Conservation (phyloP, 2,888 invertebrate genomes). For the Drosophila prostipennis region DNA sequence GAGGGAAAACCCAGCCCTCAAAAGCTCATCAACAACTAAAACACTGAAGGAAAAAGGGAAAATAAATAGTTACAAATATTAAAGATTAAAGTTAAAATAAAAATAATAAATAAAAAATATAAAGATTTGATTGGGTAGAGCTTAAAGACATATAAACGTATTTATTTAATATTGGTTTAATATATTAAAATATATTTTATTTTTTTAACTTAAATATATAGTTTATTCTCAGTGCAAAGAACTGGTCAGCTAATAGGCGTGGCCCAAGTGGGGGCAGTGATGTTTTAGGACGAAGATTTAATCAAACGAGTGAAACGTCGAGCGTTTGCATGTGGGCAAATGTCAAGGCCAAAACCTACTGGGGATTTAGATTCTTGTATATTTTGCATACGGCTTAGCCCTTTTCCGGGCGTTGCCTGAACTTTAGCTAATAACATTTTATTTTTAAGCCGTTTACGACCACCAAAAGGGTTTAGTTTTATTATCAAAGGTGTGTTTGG, state of each 20-base stretch:
- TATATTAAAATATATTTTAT: too few species aligned
- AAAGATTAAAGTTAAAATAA: too few species aligned
- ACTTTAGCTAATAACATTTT: slow-evolving; percentile 63
- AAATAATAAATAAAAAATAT: too few species aligned
- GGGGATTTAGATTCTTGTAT: background rate
- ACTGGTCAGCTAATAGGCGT: slow-evolving; percentile 25
- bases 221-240: slow-evolving; percentile 1
- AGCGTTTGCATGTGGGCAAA: slow-evolving; percentile 35
- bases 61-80: background rate
- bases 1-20: background rate
- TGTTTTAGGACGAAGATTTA: slow-evolving; percentile 25
- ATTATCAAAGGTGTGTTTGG: slow-evolving; percentile 42
- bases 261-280: background rate
- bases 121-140: too few species aligned
- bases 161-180: background rate
- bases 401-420: slow-evolving; percentile 46
- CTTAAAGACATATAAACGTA: background rate
- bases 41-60: background rate
- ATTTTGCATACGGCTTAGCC: slow-evolving; percentile 59
- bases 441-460: slow-evolving; percentile 50
- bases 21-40: background rate
- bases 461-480: slow-evolving; percentile 28
- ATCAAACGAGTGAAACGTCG: slow-evolving; percentile 18
- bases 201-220: too few species aligned
- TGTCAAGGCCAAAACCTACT: slow-evolving; percentile 55